Evolutionary conservation across 2,797 vertebrate genomes (phyloP), one percentile per base, ranked within the genome.

Genomic region (Geotrypetes seraphini): DNA sequence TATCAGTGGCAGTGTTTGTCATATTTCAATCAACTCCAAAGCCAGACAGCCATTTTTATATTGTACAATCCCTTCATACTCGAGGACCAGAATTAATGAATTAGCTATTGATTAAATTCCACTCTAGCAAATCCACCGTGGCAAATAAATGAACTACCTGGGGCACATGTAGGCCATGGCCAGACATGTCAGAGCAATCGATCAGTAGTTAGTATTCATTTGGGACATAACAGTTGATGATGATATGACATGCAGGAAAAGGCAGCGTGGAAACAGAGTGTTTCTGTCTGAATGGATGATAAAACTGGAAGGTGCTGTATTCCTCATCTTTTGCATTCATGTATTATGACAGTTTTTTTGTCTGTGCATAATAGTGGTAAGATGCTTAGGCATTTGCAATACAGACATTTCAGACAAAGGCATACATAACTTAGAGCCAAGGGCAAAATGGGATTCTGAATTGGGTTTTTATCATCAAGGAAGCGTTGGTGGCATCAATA

Each of bases 41-140:
- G 54, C 56, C 53, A 60, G 60, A 42, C 57, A 60, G 57, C 55
- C 47, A 72, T 66, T 79, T 63, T 71, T 59, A 54, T 60, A 67
- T 49, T 36, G 53, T 16, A 21, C 43, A 50, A 50, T 57, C 62
- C 61, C 61, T 51, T 56, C 51, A 37, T 59, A 69, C 63, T 75
- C 28, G 4, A 69, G 63, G 65, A 68, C 66, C 66, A 83, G 84
- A 88, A 90, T 87, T 85, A 89, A 88, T 88, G 84, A 88, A 89
- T 89, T 83, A 88, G 78, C 81, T 90, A 90, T 89, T 89, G 88
- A 91, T 89, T 89, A 88, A 83, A 88, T 83, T 85, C 84, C 79
- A 83, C 84, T 88, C 80, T 71, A 82, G 79, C 81, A 87, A 87
- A 88, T 88, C 84, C 84, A 86, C 78, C 73, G 75, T 83, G 78